phyloP scores from a whole-genome alignment of 2,113 vertebrate species.

The Myanophis thanlyinensis region DNA sequence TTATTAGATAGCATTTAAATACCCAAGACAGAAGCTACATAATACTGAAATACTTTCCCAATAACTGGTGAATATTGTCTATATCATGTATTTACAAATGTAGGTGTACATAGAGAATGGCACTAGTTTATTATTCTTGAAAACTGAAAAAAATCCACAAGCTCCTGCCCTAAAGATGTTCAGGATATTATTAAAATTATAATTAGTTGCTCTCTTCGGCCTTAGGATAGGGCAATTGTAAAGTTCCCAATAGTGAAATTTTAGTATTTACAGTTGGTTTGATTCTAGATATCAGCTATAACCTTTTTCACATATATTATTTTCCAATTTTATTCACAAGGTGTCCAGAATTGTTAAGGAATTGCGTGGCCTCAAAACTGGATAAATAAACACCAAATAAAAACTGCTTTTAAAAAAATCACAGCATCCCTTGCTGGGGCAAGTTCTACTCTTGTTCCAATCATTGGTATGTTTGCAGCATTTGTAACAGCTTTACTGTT shows the following conservation, averaged over 20 bases:
- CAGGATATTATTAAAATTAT: neutral
- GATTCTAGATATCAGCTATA: neutral
- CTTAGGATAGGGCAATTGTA: neutral
- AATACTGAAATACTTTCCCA: slow-evolving; percentile 6
- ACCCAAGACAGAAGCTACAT: slow-evolving; percentile 18
- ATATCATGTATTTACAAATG: neutral
- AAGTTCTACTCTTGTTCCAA: neutral
- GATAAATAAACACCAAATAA: neutral
- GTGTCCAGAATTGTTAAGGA: neutral
- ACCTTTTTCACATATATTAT: neutral
- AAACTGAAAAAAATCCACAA: neutral
- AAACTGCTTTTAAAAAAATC: neutral
- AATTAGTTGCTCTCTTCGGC: neutral
- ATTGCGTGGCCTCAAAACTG: neutral
- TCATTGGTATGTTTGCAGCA: neutral
- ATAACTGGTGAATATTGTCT: neutral
- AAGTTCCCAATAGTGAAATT: neutral
- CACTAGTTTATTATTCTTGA: neutral
- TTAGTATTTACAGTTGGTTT: neutral
- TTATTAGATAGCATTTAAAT: neutral
- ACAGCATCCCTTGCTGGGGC: neutral
- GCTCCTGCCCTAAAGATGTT: neutral
- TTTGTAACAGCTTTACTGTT: neutral
- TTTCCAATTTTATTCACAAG: neutral
- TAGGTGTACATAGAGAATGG: neutral